A percentile compares a stretch with the other conserved stretches of the same genome.
Evolutionary conservation across 2,888 invertebrate genomes (phyloP).

Genomic region (Caenorhabditis doughertyi): DNA sequence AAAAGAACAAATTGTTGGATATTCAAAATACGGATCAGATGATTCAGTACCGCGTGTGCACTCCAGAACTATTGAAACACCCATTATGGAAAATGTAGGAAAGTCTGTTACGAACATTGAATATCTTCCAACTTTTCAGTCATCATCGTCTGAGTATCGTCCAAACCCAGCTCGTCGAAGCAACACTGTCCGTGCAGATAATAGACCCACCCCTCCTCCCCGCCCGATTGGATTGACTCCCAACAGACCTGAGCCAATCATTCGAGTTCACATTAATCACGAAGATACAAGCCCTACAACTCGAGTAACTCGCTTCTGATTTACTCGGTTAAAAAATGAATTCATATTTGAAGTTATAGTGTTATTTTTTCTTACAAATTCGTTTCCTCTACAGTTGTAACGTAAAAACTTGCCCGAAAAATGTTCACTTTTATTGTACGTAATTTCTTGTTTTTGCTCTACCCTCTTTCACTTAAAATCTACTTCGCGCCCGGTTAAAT

Average conservation of each 20-base stretch:
- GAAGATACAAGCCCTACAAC: slow-evolving; percentile 29
- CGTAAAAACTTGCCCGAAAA: slow-evolving; percentile 19
- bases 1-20: slow-evolving; percentile 52
- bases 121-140: slow-evolving; percentile 4
- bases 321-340: background rate
- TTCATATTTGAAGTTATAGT: background rate
- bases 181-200: slow-evolving; percentile 34
- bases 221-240: slow-evolving; percentile 33
- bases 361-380: background rate
- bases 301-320: slow-evolving; percentile 32
- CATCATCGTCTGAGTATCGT: background rate
- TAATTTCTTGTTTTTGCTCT: slow-evolving; percentile 7
- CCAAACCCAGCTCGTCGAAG: slow-evolving; percentile 40
- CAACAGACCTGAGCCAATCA: background rate
- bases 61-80: slow-evolving; percentile 36
- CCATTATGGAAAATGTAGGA: slow-evolving; percentile 37
- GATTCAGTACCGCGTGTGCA: slow-evolving; percentile 4
- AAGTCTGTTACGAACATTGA: too few relatives aligned
- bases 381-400: slow-evolving; percentile 1
- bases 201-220: slow-evolving; percentile 52
- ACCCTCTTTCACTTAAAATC: slow-evolving; percentile 29
- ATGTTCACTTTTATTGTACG: slow-evolving; percentile 1
- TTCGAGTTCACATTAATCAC: slow-evolving; percentile 20
- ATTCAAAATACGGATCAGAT: slow-evolving; percentile 37
- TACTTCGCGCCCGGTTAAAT: slow-evolving; percentile 27